Conservation (phyloP, 1,140 invertebrate genomes). For the Aphelinus certus region DNA sequence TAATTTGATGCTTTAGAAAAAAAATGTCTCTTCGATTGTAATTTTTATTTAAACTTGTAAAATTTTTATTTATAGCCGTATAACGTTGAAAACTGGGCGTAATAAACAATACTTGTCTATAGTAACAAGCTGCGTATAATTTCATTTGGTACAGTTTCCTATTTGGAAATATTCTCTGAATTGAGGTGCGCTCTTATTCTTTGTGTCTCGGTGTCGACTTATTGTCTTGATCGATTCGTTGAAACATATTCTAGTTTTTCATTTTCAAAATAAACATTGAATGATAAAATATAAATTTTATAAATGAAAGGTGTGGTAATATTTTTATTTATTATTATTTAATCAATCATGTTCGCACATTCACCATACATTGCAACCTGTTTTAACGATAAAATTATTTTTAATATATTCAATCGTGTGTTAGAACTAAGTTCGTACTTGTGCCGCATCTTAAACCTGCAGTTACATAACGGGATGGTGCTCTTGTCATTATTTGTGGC, state of each 20-base stretch:
- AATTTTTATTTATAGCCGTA: slow-evolving; percentile 58
- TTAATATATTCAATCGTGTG: slow-evolving; percentile 33
- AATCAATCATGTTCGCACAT: slow-evolving; percentile 45
- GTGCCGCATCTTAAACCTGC: slow-evolving; percentile 12
- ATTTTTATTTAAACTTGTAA: slow-evolving; percentile 57
- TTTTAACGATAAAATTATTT: slow-evolving; percentile 29
- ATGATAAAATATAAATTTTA: background rate
- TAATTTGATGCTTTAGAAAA: slow-evolving; percentile 43
- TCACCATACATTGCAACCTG: slow-evolving; percentile 36
- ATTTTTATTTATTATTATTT: slow-evolving; percentile 45
- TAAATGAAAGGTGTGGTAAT: slow-evolving; percentile 43
- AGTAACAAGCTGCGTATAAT: slow-evolving; percentile 20
- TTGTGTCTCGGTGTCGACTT: too few species aligned
- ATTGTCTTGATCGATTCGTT: too few species aligned
- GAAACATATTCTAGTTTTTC: too few species aligned
- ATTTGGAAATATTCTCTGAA: too few species aligned
- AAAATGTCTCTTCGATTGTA: slow-evolving; percentile 46
- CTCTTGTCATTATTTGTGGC: background rate
- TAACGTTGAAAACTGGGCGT: slow-evolving; percentile 53
- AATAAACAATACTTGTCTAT: slow-evolving; percentile 55
- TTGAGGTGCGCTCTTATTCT: too few species aligned
- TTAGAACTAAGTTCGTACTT: slow-evolving; percentile 26
- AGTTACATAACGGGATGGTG: background rate
- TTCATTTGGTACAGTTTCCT: background rate
- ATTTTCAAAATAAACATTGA: too few species aligned